Evolutionary conservation across 2,113 vertebrate genomes (phyloP).

Genomic region (Otolemur garnettii): DNA sequence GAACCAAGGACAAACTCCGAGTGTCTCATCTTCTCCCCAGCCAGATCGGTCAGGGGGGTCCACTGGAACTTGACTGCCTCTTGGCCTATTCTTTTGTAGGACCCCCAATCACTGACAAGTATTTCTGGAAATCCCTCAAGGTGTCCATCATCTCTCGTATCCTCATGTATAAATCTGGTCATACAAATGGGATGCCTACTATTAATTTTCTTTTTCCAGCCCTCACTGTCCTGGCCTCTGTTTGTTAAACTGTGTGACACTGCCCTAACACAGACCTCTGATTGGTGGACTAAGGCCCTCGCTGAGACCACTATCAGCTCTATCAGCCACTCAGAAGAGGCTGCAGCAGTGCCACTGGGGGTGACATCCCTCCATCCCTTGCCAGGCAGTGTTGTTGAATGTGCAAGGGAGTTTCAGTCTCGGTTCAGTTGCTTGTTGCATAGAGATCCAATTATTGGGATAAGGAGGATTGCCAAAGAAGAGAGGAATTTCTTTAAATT

Average conservation of each 20-base stretch:
- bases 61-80: background rate
- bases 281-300: background rate
- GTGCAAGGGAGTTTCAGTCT: too few relatives aligned
- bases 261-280: background rate
- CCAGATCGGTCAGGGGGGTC: background rate
- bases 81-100: background rate
- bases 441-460: too few relatives aligned
- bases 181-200: background rate
- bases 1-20: background rate
- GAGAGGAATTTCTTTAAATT: too few relatives aligned
- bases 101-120: background rate
- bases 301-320: background rate
- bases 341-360: accelerated
- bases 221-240: background rate
- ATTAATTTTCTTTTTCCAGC: conserved; percentile 9
- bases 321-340: background rate
- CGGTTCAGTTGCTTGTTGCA: too few relatives aligned
- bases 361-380: background rate
- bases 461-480: too few relatives aligned
- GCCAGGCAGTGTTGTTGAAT: background rate
- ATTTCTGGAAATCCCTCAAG: conserved; percentile 23
- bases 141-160: background rate
- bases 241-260: background rate
- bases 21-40: background rate
- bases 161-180: conserved; percentile 11